Percentiles rank a stretch among this genome's conserved stretches.
Evolutionary conservation across 2,113 vertebrate species (phyloP).

Genomic region (Amphiprion percula): DNA sequence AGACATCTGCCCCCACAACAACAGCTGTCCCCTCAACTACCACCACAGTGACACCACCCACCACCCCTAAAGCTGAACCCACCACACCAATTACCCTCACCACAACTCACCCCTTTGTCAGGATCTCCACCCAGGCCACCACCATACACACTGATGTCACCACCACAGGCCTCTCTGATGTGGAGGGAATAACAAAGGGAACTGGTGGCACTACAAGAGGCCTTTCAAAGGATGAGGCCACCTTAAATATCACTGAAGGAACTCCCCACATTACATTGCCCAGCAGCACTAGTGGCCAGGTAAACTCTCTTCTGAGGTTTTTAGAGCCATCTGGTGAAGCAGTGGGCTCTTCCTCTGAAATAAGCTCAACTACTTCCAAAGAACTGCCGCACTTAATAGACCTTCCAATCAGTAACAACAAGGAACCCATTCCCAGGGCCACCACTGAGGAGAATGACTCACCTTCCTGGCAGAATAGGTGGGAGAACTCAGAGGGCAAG

Average conservation of each 20-base stretch:
- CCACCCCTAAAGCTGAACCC: constrained; percentile 50
- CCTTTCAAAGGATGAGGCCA: constrained; percentile 30
- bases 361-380: constrained; percentile 50
- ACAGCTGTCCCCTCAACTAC: constrained; percentile 43
- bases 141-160: constrained; percentile 23
- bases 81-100: constrained; percentile 31
- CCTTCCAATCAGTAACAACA: neutral
- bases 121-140: constrained; percentile 39
- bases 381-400: constrained; percentile 29
- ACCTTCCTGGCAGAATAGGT: constrained; percentile 30
- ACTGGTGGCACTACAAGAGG: constrained; percentile 6
- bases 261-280: constrained; percentile 43
- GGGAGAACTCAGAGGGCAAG: constrained; percentile 41
- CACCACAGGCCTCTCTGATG: constrained; percentile 28
- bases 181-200: constrained; percentile 15
- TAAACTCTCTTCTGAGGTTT: constrained; percentile 32
- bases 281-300: constrained; percentile 44
- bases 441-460: constrained; percentile 41
- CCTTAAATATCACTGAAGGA: constrained; percentile 17
- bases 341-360: constrained; percentile 41
- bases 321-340: constrained; percentile 52
- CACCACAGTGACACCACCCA: constrained; percentile 39
- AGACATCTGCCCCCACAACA: constrained; percentile 55
- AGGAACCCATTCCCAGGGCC: constrained; percentile 19
- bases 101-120: constrained; percentile 45